Conservation (phyloP, 1,140 invertebrate species). For the Harpegnathos saltator region DNA sequence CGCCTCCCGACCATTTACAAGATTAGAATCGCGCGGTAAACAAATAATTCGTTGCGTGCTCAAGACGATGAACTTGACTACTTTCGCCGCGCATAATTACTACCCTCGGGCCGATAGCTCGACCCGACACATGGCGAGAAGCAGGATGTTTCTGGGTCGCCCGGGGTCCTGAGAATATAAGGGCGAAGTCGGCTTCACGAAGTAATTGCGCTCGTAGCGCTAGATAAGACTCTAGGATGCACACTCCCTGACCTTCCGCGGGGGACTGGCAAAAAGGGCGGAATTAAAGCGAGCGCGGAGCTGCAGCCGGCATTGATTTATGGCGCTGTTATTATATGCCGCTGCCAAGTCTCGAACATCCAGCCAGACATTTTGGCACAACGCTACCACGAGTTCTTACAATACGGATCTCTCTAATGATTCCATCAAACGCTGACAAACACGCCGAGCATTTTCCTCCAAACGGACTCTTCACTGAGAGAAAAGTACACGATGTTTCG, state of each 20-base stretch:
- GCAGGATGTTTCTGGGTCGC: conserved; percentile 17
- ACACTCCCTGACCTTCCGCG: not conserved
- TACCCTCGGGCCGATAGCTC: not conserved
- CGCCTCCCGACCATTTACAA: not conserved
- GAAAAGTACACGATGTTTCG: too few species aligned
- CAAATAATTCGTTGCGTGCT: conserved; percentile 19
- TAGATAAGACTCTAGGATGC: conserved; percentile 44
- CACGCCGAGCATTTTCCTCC: not conserved
- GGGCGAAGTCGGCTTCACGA: not conserved
- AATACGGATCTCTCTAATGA: not conserved
- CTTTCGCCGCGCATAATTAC: conserved; percentile 26
- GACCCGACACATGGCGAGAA: not conserved
- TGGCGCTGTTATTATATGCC: conserved; percentile 44
- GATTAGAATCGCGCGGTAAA: conserved; percentile 39
- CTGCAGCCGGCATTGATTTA: conserved; percentile 46
- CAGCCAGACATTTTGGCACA: conserved; percentile 15
- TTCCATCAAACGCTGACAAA: not conserved
- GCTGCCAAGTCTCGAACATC: conserved; percentile 20
- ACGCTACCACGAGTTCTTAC: not conserved
- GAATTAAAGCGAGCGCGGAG: conserved; percentile 47
- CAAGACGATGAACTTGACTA: conserved; percentile 1
- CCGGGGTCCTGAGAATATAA: conserved; percentile 39
- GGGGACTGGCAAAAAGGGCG: not conserved
- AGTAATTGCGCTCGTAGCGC: conserved; percentile 56
- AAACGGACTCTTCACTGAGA: not conserved